Evolutionary conservation across 2,113 vertebrate genomes (phyloP), one percentile per base, ranked within the genome.

Genomic region (Microcebus lehilahytsara): DNA sequence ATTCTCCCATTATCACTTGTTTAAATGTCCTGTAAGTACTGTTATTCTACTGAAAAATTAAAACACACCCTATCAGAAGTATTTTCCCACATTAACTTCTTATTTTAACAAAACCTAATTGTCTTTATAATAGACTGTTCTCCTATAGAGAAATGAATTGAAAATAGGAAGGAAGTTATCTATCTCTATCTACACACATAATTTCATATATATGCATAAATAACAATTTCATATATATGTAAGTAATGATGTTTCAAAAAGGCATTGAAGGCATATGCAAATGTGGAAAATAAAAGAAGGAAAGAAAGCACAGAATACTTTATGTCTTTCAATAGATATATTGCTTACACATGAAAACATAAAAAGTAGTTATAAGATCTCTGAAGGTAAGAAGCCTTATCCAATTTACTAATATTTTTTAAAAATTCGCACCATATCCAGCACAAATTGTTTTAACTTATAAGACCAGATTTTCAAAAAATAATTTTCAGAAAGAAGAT

Each of bases 181-280:
- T 85, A 22, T 60, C 23, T 89, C 8, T 17, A 11, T 9, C 9
- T 3, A 10, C 2, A 22, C 7, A 69, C 3, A 53, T 9, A 78
- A 20, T 42, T 77, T 81, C 6, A 58, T 20, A 75, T 37, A 69
- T 34, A 72, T 51, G 10, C 30, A 91, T 67, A 60, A 1, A 60
- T 78, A 49, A 74, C 51, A 66, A 85, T 80, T 25, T 42, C n/a
- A 81, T 64, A 51, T 83, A 49, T 56, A 64, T 37, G 6, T 80
- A 60, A 79, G 53, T 86, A 93, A 67, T 86, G 46, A 83, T 77
- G 4, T 58, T 84, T 81, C 25, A 83, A 78, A 95, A 94, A 91
- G 2, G 0, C 37, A 17, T 46, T 58, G 20, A 16, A 30, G 74
- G 3, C 42, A 1, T 4, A 89, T 77, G 5, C 17, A 88, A 88